A percentile compares a stretch with the other conserved stretches of the same genome.
These are phyloP conservation scores for Camptogramma bilineatum DNA, from an alignment of 2,888 invertebrate species.

Conservation along the genomic window DNA sequence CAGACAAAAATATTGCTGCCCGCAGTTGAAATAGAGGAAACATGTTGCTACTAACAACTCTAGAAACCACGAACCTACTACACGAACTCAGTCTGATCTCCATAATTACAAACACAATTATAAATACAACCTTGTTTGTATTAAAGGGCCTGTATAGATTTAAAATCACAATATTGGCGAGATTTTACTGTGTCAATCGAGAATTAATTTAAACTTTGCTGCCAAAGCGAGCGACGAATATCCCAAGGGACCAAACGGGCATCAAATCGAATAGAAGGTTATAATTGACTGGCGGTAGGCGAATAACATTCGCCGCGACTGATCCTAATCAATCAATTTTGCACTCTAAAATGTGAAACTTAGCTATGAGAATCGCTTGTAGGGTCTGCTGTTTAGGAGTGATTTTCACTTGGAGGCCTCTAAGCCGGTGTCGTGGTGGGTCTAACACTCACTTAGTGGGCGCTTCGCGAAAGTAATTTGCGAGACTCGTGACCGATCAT, in stretches of 20 bases:
- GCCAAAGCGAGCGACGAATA: slow-evolving; percentile 72
- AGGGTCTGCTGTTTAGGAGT: slow-evolving; percentile 39
- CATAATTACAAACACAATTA: slow-evolving; percentile 39
- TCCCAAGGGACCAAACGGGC: slow-evolving; percentile 74
- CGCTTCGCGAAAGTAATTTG: slow-evolving; percentile 74
- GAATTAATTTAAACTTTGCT: slow-evolving; percentile 83
- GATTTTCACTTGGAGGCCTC: slow-evolving; percentile 55
- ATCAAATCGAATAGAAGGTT: slow-evolving; percentile 82
- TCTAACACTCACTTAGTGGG: slow-evolving; percentile 72
- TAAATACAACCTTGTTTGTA: slow-evolving; percentile 52
- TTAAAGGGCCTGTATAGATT: slow-evolving; percentile 59
- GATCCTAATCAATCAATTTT: slow-evolving; percentile 61
- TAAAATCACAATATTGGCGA: slow-evolving; percentile 72
- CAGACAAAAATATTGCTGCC: slow-evolving; percentile 60
- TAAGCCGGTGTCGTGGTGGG: slow-evolving; percentile 60
- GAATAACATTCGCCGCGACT: slow-evolving; percentile 67
- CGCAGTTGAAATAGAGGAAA: slow-evolving; percentile 42
- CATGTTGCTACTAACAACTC: slow-evolving; percentile 32
- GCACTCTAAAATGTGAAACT: slow-evolving; percentile 50
- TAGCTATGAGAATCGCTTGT: slow-evolving; percentile 48
- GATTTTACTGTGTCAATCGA: slow-evolving; percentile 78
- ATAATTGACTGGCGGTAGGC: slow-evolving; percentile 75
- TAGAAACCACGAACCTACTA: slow-evolving; percentile 20
- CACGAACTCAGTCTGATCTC: slow-evolving; percentile 9
- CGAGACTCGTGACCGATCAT: slow-evolving; percentile 66